Evolutionary conservation across 2,888 invertebrate species (phyloP), one percentile per base, ranked within the genome.

Genomic region (Cataglyphis rosenhaueri): DNA sequence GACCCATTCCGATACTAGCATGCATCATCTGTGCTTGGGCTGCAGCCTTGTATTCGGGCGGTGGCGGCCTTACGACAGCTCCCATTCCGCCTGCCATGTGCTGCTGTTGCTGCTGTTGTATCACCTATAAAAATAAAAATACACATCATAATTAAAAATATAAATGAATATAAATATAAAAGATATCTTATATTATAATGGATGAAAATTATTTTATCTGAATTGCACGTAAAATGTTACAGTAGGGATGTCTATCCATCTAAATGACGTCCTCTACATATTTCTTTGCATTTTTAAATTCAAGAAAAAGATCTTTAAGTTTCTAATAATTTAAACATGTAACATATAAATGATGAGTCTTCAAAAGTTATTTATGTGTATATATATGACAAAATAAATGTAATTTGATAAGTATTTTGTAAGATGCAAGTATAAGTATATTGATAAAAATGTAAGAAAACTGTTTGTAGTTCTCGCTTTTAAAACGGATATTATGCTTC

Each of bases 31-130:
- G 96, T 41, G 96, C 95, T 95, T 95, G 97, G 90, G 95, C 96
- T 92, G 92, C 94, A 9, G 97, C 96, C 94, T 98, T 98, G 95
- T 98, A 98, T 94, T 98, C 98, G 2, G 98, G 98, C 61, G 98
- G 98, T 32, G 98, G 98, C 41, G 98, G 97, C 75, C 97, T 96
- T 32, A 95, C 95, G n/a, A 52, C 52, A 52, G 0, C 95, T 94
- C 94, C 94, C 88, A 94, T 93, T 41, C 92, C 92, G 86, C 92
- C 92, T 68, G 93, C 91, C 94, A 95, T 95, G 86, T 95, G 95
- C 87, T 96, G 95, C 83, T 94, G 94, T 87, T 96, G 95, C 84
- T 94, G 94, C 59, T 68, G 68, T 83, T 93, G 97, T 90, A 94
- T 93, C 87, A 93, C 93, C 93, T 94, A 78, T 35, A 85, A 84